Base-by-base conservation (phyloP, 2,113 vertebrate species). In the Vidua macroura region DNA sequence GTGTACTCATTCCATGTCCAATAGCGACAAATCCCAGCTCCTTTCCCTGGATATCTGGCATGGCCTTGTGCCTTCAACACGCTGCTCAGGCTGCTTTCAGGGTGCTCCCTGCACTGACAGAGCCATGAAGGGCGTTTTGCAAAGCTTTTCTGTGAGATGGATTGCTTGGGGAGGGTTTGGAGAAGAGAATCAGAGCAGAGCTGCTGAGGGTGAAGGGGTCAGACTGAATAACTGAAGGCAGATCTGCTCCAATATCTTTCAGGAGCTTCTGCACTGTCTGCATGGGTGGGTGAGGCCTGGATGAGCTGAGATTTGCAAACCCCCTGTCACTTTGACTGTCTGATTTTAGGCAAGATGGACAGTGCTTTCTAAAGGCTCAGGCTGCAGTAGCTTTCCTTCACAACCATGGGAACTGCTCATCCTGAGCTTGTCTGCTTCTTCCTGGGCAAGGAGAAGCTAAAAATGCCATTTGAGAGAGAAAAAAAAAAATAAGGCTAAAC, bases 371-470 rank as follows among this genome's bases (percentile, higher is more conserved):
- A 31, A 73, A 83, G 33, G 46, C 20, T 60, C 27, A 46, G 10
- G 18, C 33, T 2, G 2, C 24, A n/a, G 72, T 3, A 48, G 31
- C 9, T 83, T 90, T 83, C 35, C 51, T 58, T 69, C 33, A 43
- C 21, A 70, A 6, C 0, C 6, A 41, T 4, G 30, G 53, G 28
- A 56, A 33, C 22, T 78, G n/a, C 51, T 66, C 0, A 0, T 49
- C 35, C 46, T 59, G 39, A 73, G 25, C 10, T 81, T 88, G 6
- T 56, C 53, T 73, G 68, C 30, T 9, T 81, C 13, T 60, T 84
- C 70, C 59, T 77, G 77, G 53, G 30, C 37, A 67, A 79, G 37
- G 21, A 67, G 19, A 58, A 75, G 23, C 35, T 73, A 27, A 69
- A 93, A 69, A 33, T 74, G 27, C 31, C 21, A 23, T 69, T 69